phyloP scores from a whole-genome alignment of 1,140 invertebrate genomes.

The Zaprionus taronus region DNA sequence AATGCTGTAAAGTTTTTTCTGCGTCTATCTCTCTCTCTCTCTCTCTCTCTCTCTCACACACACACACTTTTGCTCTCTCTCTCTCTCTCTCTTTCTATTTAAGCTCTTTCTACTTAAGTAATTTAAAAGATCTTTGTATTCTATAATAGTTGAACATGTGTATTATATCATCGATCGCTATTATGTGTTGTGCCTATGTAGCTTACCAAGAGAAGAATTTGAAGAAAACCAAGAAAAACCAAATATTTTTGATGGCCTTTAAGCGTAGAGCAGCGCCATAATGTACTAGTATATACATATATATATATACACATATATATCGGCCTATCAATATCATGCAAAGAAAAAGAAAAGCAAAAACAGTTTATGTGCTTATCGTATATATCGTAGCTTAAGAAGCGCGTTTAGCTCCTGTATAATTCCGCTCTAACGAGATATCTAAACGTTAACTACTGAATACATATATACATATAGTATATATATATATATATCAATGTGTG shows the following conservation, averaged over 20 bases:
- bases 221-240: constrained; percentile 4
- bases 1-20: constrained; percentile 25
- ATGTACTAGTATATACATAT: constrained; percentile 1
- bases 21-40: constrained; percentile 5
- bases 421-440: constrained; percentile 9
- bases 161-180: constrained; percentile 44
- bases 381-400: constrained; percentile 31
- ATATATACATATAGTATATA: neutral
- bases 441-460: constrained; percentile 1
- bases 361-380: constrained; percentile 5
- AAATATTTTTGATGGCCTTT: constrained; percentile 49
- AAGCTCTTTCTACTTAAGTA: constrained; percentile 21
- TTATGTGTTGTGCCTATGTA: constrained; percentile 56
- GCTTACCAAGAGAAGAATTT: constrained; percentile 30
- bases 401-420: constrained; percentile 30
- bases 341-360: constrained; percentile 15
- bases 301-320: constrained; percentile 14
- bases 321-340: constrained; percentile 16
- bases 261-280: constrained; percentile 29
- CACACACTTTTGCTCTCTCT: constrained; percentile 5
- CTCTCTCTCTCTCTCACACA: constrained; percentile 5
- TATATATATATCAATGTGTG: constrained; percentile 5
- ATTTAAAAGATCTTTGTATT: constrained; percentile 16
- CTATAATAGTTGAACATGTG: constrained; percentile 43
- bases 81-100: constrained; percentile 3